phyloP scores from a whole-genome alignment of 1,140 invertebrate species.

The Drosophila carrolli region DNA sequence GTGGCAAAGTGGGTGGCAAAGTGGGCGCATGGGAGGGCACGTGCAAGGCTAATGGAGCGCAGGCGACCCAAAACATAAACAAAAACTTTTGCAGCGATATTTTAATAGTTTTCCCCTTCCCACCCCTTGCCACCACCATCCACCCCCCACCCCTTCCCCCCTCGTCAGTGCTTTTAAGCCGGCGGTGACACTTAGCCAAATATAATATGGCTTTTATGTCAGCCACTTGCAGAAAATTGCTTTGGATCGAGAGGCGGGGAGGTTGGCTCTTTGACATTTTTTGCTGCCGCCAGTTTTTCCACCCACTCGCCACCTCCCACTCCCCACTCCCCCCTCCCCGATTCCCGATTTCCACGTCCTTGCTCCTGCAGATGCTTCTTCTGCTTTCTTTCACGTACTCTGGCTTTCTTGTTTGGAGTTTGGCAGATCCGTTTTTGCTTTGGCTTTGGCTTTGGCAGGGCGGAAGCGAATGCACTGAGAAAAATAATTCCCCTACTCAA shows the following conservation, averaged over 20 bases:
- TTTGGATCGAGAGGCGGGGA: constrained; percentile 31
- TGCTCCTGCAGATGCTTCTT: constrained; percentile 1
- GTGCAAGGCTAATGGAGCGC: constrained; percentile 73
- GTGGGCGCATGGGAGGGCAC: constrained; percentile 31
- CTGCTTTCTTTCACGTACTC: constrained; percentile 17
- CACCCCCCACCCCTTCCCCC: not conserved
- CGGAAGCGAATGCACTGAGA: constrained; percentile 3
- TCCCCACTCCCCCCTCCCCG: not conserved
- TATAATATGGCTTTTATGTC: constrained; percentile 81
- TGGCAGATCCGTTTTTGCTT: constrained; percentile 35
- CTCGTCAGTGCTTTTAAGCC: constrained; percentile 46
- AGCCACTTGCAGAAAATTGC: constrained; percentile 78
- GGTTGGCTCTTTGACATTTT: constrained; percentile 14
- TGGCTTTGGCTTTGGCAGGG: constrained; percentile 9
- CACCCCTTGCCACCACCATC: no score
- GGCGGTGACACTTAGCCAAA: constrained; percentile 79
- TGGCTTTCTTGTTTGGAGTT: constrained; percentile 38
- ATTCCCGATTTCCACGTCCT: not conserved
- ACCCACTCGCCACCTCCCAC: not conserved
- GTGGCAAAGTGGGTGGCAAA: not conserved
- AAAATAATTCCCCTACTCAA: not conserved
- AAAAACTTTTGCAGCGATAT: constrained; percentile 75
- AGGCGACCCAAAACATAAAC: constrained; percentile 73
- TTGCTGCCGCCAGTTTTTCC: constrained; percentile 6
- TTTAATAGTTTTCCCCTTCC: constrained; percentile 63